phyloP scores from a whole-genome alignment of 2,888 invertebrate species.

The Drosophila histrio region DNA sequence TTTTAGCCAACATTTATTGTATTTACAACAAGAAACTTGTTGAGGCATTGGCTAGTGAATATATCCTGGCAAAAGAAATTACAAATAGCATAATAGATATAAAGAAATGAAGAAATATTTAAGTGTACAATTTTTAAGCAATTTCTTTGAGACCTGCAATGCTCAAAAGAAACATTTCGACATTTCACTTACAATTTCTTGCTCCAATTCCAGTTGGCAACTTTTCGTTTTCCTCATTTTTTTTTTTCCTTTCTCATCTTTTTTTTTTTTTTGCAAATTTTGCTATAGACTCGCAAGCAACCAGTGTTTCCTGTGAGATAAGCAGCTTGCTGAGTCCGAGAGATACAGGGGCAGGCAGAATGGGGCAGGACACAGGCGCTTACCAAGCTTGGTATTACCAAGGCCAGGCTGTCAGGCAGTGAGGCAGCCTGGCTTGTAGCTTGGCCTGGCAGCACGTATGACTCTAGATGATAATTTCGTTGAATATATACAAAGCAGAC shows the following conservation, averaged over 20 bases:
- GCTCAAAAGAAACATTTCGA: slow-evolving; percentile 40
- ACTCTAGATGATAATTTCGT: slow-evolving; percentile 71
- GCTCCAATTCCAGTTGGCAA: slow-evolving; percentile 65
- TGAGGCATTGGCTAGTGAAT: slow-evolving; percentile 52
- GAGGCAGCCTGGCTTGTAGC: slow-evolving; percentile 13
- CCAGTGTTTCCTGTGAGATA: slow-evolving; percentile 77
- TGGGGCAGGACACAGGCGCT: slow-evolving; percentile 19
- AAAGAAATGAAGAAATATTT: slow-evolving; percentile 24
- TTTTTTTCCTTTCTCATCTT: not conserved
- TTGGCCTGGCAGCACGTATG: slow-evolving; percentile 61
- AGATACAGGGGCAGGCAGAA: not conserved
- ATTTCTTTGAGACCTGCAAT: slow-evolving; percentile 30
- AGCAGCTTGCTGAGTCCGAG: slow-evolving; percentile 52
- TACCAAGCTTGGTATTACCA: slow-evolving; percentile 24
- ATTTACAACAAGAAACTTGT: slow-evolving; percentile 57
- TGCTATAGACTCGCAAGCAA: slow-evolving; percentile 53
- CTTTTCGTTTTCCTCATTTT: slow-evolving; percentile 24
- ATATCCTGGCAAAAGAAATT: slow-evolving; percentile 10
- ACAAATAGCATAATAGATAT: not conserved
- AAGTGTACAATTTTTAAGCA: slow-evolving; percentile 41
- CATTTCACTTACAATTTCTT: slow-evolving; percentile 66
- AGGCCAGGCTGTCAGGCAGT: slow-evolving; percentile 7
- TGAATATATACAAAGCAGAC: slow-evolving; percentile 62
- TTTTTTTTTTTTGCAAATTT: slow-evolving; percentile 14
- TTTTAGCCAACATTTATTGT: slow-evolving; percentile 32